Conservation (phyloP, 2,113 vertebrate genomes). For the Lycocorax pyrrhopterus region DNA sequence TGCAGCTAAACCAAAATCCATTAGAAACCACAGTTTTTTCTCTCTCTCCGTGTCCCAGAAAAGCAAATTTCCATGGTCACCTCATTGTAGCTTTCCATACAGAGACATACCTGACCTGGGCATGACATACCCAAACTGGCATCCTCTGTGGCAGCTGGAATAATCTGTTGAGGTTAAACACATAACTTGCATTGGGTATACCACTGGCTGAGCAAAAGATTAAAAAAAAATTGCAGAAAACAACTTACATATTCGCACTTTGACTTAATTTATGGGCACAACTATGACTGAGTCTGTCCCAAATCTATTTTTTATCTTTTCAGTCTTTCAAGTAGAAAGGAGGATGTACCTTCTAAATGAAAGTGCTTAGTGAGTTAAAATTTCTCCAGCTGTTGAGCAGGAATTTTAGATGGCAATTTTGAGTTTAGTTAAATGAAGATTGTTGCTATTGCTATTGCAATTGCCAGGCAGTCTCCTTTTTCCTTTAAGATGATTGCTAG, state of each 20-base stretch:
- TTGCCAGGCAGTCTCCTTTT: not conserved
- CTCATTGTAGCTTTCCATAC: not conserved
- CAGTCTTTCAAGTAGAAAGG: not conserved
- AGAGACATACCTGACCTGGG: not conserved
- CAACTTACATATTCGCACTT: not conserved
- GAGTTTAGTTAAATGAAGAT: not conserved
- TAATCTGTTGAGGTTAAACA: not conserved
- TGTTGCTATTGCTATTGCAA: not conserved
- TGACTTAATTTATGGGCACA: not conserved
- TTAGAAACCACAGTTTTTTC: not conserved
- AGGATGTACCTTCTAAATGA: not conserved
- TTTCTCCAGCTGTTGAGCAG: slow-evolving; percentile 12
- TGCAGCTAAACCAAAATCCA: not conserved
- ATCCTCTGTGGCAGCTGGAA: not conserved
- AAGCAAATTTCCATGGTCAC: not conserved
- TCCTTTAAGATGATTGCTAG: not conserved
- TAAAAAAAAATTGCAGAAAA: not conserved
- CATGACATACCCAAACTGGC: not conserved
- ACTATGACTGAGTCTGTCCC: not conserved
- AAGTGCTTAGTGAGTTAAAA: not conserved
- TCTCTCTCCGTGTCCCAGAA: not conserved
- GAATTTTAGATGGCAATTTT: slow-evolving; percentile 22
- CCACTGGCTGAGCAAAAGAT: not conserved
- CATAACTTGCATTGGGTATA: not conserved
- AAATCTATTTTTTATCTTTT: not conserved